Evolutionary conservation across 2,797 vertebrate genomes (phyloP).

Genomic region (Typhlichthys eigenmanni): DNA sequence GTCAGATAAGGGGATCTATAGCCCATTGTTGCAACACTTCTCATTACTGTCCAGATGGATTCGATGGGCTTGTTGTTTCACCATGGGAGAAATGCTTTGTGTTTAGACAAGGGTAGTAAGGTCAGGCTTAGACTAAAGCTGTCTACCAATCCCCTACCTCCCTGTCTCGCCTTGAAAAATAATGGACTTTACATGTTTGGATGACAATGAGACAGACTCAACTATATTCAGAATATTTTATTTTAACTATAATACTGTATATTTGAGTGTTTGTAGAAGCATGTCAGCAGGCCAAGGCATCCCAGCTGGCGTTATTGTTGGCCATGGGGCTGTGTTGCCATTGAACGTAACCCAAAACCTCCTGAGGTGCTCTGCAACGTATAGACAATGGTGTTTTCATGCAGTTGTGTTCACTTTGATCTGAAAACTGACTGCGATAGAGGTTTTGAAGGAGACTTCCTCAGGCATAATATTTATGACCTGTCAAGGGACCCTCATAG

Average conservation of each 20-base stretch:
- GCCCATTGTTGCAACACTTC: constrained; percentile 45
- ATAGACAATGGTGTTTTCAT: no score
- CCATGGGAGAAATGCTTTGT: constrained; percentile 38
- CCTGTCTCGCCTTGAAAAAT: background rate
- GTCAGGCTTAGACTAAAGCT: constrained; percentile 27
- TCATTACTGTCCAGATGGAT: constrained; percentile 50
- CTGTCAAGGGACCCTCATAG: no score
- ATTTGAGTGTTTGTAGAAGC: background rate
- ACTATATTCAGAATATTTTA: background rate
- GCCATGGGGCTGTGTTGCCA: no score
- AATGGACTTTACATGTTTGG: background rate
- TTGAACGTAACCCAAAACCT: no score
- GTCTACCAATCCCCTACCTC: background rate
- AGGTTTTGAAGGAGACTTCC: no score
- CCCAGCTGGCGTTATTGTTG: no score
- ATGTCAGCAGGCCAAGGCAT: no score
- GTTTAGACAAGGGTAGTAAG: constrained; percentile 34
- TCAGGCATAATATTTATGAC: no score
- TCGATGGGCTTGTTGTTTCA: constrained; percentile 41
- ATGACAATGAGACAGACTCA: constrained; percentile 4
- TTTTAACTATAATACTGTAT: constrained; percentile 1
- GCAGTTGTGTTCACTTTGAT: no score
- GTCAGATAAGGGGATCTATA: constrained; percentile 48
- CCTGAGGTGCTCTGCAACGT: no score
- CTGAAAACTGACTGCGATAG: no score